Percentiles rank a stretch among this genome's conserved stretches.
These are phyloP conservation scores for Synodontis membranacea DNA, from an alignment of 2,113 vertebrate species.

Conservation along the genomic window DNA sequence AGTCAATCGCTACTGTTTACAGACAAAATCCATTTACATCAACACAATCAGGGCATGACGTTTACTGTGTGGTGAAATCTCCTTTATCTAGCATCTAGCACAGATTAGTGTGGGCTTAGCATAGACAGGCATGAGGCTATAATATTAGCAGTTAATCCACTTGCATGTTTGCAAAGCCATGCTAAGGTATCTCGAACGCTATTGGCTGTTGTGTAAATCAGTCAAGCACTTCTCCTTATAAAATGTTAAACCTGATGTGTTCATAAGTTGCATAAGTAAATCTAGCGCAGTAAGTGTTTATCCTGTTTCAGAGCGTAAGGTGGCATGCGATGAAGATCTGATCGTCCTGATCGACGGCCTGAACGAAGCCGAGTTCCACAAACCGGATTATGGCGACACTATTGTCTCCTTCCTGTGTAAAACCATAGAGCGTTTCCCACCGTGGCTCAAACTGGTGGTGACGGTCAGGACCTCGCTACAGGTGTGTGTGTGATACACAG, in stretches of 20 bases:
- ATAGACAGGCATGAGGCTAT: not conserved
- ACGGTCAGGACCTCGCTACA: conserved; percentile 87
- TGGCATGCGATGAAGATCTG: conserved; percentile 82
- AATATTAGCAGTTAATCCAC: not conserved
- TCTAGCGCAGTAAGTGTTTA: not conserved
- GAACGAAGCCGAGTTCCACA: conserved; percentile 90
- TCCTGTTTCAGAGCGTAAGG: conserved; percentile 78
- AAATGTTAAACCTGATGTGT: no score
- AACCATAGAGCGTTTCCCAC: conserved; percentile 85
- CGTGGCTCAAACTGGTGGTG: conserved; percentile 86
- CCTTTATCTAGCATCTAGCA: not conserved
- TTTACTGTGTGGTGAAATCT: not conserved
- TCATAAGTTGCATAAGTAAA: not conserved
- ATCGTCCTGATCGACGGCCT: conserved; percentile 86
- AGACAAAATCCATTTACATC: not conserved
- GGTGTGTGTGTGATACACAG: conserved; percentile 63
- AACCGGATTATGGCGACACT: conserved; percentile 86
- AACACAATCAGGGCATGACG: not conserved
- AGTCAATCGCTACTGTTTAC: no score
- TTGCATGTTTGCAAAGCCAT: not conserved
- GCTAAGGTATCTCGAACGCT: not conserved
- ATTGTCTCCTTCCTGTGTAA: conserved; percentile 87
- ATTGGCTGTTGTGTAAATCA: not conserved
- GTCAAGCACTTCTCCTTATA: not conserved
- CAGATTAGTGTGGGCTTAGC: not conserved